Conservation (phyloP, 2,888 invertebrate genomes). For the Sympetrum striolatum region DNA sequence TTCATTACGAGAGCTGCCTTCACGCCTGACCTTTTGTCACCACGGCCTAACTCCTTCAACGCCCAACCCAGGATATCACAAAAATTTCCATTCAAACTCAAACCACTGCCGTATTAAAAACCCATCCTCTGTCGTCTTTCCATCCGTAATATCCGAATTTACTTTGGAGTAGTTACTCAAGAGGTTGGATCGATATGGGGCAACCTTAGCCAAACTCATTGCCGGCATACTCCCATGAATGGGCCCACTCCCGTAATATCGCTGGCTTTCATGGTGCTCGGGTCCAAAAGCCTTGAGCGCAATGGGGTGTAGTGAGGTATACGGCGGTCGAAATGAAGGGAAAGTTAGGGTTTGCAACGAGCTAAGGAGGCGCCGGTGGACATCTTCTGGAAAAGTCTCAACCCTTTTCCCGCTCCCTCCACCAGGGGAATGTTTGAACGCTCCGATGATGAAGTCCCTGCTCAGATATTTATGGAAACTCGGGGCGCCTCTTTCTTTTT, state of each 20-base stretch:
- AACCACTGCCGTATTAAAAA: not conserved
- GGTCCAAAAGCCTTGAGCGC: not conserved
- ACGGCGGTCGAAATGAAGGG: not conserved
- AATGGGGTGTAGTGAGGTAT: not conserved
- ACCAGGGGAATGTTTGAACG: conserved; percentile 26
- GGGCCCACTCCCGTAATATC: conserved; percentile 13
- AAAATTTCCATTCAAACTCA: not conserved
- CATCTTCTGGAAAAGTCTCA: conserved; percentile 8
- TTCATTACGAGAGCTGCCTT: not conserved
- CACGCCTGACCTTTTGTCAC: not conserved
- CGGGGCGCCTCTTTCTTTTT: not conserved
- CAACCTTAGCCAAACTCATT: conserved; percentile 29
- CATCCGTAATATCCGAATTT: conserved; percentile 19
- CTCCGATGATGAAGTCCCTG: conserved; percentile 36
- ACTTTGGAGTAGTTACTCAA: conserved; percentile 20
- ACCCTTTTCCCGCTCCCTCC: not conserved
- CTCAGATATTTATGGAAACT: conserved; percentile 37
- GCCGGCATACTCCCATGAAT: not conserved
- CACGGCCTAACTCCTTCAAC: not conserved
- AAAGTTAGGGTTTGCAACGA: not conserved
- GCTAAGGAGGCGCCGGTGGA: not conserved
- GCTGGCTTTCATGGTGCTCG: conserved; percentile 7
- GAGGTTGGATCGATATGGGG: conserved; percentile 23
- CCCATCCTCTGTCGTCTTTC: not conserved
- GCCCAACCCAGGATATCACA: not conserved